Conservation (phyloP, 2,797 vertebrate species). For the Poeciliopsis turneri region DNA sequence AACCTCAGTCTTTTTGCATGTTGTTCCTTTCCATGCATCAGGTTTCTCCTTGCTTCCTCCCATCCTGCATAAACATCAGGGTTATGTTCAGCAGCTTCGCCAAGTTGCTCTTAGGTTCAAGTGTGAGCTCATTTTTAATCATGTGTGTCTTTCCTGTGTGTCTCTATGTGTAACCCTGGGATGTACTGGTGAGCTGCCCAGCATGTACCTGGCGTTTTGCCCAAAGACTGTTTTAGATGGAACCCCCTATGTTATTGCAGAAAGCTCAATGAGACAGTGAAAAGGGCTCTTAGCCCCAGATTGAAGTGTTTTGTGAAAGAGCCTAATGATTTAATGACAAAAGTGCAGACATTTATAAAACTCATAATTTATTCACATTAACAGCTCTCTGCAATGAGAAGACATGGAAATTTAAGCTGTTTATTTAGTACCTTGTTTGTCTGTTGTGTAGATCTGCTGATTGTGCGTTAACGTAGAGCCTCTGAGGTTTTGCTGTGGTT, state of each 20-base stretch:
- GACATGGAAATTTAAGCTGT: conserved; percentile 10
- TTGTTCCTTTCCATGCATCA: neutral
- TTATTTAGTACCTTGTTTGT: conserved; percentile 22
- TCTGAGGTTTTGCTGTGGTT: conserved; percentile 31
- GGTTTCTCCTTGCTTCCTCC: neutral
- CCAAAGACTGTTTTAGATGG: neutral
- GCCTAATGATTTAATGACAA: neutral
- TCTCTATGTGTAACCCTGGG: neutral
- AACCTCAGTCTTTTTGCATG: neutral
- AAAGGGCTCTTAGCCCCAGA: neutral
- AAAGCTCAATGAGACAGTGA: neutral
- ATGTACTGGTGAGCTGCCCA: neutral
- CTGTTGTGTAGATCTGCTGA: conserved; percentile 38
- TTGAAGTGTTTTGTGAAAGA: neutral
- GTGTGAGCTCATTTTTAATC: neutral
- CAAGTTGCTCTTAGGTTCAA: neutral
- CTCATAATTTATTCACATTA: conserved; percentile 1
- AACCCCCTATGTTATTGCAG: neutral
- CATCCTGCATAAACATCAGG: neutral
- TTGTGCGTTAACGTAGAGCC: conserved; percentile 23
- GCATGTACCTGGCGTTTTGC: neutral
- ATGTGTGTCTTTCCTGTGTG: neutral
- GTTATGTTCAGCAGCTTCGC: neutral
- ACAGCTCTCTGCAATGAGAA: neutral
- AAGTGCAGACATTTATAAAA: neutral